These are phyloP conservation scores for Poeciliopsis paucimaculata DNA, from an alignment of 2,797 vertebrate species.

Conservation along the genomic window DNA sequence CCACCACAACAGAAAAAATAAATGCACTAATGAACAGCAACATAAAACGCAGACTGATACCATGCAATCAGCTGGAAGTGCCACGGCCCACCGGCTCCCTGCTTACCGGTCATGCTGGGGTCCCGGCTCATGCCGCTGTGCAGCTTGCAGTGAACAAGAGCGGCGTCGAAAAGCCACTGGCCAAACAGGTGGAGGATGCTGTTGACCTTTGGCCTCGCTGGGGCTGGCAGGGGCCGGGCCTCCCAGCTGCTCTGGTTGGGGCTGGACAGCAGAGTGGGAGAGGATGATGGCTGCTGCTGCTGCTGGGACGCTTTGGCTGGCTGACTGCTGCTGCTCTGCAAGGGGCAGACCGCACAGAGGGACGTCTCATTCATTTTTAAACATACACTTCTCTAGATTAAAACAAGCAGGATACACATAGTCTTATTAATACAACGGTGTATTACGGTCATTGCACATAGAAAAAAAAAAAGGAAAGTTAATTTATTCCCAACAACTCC, in stretches of 20 bases:
- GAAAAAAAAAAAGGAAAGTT: no score
- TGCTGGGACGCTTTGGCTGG: constrained; percentile 89
- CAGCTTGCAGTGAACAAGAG: constrained; percentile 96
- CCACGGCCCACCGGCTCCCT: background rate
- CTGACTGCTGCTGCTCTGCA: constrained; percentile 86
- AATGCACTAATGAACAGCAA: constrained; percentile 56
- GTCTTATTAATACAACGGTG: no score
- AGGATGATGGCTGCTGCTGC: constrained; percentile 85
- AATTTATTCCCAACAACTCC: no score
- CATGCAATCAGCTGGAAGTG: constrained; percentile 62
- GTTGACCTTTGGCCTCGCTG: constrained; percentile 94
- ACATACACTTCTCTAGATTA: background rate
- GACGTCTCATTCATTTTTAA: background rate
- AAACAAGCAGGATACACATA: background rate
- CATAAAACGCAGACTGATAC: constrained; percentile 56
- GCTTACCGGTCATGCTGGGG: constrained; percentile 97
- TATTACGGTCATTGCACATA: no score
- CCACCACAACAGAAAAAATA: constrained; percentile 60
- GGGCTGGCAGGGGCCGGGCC: constrained; percentile 91
- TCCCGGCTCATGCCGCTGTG: constrained; percentile 95
- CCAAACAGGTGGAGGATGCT: constrained; percentile 97
- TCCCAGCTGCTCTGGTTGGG: constrained; percentile 95
- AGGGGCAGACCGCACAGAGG: constrained; percentile 10
- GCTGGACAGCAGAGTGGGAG: constrained; percentile 92
- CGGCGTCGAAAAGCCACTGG: constrained; percentile 96